These are phyloP conservation scores for Philhelius pedissequus DNA, from an alignment of 2,888 invertebrate species.

Conservation along the genomic window DNA sequence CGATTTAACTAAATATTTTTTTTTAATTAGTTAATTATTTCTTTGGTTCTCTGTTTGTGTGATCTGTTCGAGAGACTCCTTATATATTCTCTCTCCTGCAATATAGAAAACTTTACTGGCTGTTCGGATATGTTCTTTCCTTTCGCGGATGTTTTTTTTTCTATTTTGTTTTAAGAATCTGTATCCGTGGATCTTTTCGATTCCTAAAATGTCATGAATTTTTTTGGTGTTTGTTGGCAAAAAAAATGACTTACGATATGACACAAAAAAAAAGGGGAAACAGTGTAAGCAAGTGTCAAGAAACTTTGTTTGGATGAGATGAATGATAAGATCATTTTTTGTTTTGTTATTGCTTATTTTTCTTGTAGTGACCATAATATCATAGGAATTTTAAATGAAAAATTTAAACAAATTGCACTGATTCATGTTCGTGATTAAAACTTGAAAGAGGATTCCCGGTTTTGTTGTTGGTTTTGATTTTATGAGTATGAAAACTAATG, in stretches of 20 bases:
- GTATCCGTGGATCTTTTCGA: slow-evolving; percentile 56
- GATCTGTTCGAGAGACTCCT: slow-evolving; percentile 24
- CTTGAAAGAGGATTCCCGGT: not conserved
- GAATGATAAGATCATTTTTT: slow-evolving; percentile 32
- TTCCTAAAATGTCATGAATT: slow-evolving; percentile 54
- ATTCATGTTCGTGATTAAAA: slow-evolving; percentile 31
- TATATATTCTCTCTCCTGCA: not conserved
- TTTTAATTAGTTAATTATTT: slow-evolving; percentile 63
- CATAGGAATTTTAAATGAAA: not conserved
- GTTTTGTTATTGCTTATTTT: not conserved
- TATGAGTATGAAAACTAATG: not conserved
- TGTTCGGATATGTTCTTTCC: slow-evolving; percentile 3
- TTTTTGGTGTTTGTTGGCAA: slow-evolving; percentile 21
- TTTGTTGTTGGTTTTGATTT: not conserved
- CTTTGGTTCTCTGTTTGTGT: slow-evolving; percentile 49
- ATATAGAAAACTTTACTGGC: not conserved
- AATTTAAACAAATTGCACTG: slow-evolving; percentile 22
- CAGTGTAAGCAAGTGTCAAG: slow-evolving; percentile 36
- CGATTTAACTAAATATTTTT: slow-evolving; percentile 50
- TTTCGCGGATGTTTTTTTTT: not conserved
- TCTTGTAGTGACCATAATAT: not conserved
- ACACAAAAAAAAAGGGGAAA: not conserved
- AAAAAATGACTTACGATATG: slow-evolving; percentile 1
- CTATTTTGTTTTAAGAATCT: slow-evolving; percentile 25
- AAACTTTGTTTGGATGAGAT: slow-evolving; percentile 23